phyloP scores from a whole-genome alignment of 2,797 vertebrate genomes.

The Alauda arvensis region DNA sequence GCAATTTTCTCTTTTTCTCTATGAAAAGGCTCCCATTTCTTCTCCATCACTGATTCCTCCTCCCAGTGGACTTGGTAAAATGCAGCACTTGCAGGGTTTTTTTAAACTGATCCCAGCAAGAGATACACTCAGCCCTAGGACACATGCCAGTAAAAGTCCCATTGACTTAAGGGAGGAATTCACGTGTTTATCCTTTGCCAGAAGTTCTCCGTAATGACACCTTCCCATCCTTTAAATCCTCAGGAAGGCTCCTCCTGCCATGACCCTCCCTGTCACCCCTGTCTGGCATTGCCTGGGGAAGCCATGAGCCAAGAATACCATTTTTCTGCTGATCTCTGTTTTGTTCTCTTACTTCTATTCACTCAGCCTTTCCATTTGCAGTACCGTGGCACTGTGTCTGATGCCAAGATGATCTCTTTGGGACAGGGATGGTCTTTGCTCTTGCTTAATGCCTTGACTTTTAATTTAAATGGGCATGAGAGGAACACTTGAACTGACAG shows the following conservation, averaged over 20 bases:
- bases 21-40: slow-evolving; percentile 25
- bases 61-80: background rate
- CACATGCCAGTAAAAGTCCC: background rate
- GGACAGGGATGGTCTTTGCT: background rate
- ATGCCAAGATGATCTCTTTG: slow-evolving; percentile 14
- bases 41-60: background rate
- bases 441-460: background rate
- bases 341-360: slow-evolving; percentile 8
- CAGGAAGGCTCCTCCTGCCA: background rate
- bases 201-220: background rate
- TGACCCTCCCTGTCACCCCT: background rate
- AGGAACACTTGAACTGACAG: background rate
- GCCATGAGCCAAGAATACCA: background rate
- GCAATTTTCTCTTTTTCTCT: slow-evolving; percentile 16
- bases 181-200: background rate
- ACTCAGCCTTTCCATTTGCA: background rate
- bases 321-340: slow-evolving; percentile 44
- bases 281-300: background rate
- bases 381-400: background rate
- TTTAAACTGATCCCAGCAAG: background rate
- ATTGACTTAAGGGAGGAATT: background rate
- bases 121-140: background rate
- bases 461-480: background rate
- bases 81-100: background rate
- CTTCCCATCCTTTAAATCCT: background rate